Conservation (phyloP, 2,797 vertebrate genomes). For the Muraenolepis orangiensis region DNA sequence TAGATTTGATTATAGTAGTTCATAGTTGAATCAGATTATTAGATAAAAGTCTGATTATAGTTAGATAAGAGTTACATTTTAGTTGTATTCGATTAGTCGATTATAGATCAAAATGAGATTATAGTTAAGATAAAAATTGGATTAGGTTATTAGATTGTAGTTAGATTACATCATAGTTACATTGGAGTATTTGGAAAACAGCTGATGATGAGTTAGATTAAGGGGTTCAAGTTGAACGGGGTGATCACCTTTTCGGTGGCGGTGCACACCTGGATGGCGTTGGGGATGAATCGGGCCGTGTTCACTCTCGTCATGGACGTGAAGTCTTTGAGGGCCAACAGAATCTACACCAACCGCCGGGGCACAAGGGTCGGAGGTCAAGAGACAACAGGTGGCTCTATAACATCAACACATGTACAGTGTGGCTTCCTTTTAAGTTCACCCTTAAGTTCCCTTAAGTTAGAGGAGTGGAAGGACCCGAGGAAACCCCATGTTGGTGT, state of each 20-base stretch:
- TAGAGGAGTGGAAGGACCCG: too few species aligned
- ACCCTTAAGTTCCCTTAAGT: too few species aligned
- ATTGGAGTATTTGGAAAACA: too few species aligned
- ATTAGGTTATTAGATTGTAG: not conserved
- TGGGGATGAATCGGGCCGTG: slow-evolving; percentile 89
- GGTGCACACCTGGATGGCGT: slow-evolving; percentile 89
- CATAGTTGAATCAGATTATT: not conserved
- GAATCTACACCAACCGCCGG: slow-evolving; percentile 74
- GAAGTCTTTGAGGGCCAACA: slow-evolving; percentile 82
- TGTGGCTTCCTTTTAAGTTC: too few species aligned
- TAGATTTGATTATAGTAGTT: not conserved
- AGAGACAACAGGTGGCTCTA: not conserved
- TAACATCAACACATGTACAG: not conserved
- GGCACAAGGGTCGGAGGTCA: slow-evolving; percentile 1
- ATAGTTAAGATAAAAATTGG: too few species aligned
- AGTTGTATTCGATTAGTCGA: too few species aligned
- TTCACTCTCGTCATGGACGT: slow-evolving; percentile 87
- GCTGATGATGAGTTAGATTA: not conserved
- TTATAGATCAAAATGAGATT: too few species aligned
- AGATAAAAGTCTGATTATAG: not conserved
- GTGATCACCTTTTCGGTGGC: slow-evolving; percentile 81
- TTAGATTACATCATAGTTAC: not conserved
- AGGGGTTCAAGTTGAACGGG: too few species aligned
- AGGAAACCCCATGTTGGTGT: too few species aligned
- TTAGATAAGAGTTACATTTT: too few species aligned